A percentile compares a stretch with the other conserved stretches of the same genome.
Evolutionary conservation across 2,797 vertebrate species (phyloP).

Genomic region (Chrysocyon brachyurus): DNA sequence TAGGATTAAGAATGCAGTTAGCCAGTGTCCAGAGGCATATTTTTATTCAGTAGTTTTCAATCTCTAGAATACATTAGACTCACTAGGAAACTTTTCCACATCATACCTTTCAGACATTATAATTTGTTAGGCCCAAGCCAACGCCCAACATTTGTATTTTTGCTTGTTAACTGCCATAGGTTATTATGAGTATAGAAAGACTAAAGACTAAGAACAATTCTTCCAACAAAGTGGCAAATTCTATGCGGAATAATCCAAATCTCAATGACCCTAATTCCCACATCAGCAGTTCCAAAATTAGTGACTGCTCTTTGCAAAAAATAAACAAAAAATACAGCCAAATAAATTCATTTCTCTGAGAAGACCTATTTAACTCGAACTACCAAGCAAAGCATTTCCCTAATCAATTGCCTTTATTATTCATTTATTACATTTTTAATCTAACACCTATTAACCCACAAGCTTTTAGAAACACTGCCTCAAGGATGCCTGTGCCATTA

Average conservation of each 20-base stretch:
- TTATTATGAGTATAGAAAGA: conserved; percentile 41
- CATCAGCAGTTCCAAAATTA: conserved; percentile 34
- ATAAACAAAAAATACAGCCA: neutral
- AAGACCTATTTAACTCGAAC: neutral
- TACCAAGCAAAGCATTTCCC: conserved; percentile 54
- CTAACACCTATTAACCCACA: conserved; percentile 31
- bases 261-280: conserved; percentile 47
- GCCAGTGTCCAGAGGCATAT: neutral
- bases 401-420: conserved; percentile 6
- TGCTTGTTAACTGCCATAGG: conserved; percentile 18
- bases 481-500: neutral
- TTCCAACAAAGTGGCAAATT: conserved; percentile 7
- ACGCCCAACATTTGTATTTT: neutral
- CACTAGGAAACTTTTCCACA: neutral
- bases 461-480: conserved; percentile 30
- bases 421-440: conserved; percentile 48
- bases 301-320: neutral
- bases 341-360: conserved; percentile 22
- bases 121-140: neutral
- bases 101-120: neutral
- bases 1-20: neutral
- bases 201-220: conserved; percentile 2
- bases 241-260: conserved; percentile 32
- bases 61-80: neutral
- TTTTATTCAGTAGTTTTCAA: neutral